phyloP scores from a whole-genome alignment of 2,888 invertebrate species.

The Junonia oenone region DNA sequence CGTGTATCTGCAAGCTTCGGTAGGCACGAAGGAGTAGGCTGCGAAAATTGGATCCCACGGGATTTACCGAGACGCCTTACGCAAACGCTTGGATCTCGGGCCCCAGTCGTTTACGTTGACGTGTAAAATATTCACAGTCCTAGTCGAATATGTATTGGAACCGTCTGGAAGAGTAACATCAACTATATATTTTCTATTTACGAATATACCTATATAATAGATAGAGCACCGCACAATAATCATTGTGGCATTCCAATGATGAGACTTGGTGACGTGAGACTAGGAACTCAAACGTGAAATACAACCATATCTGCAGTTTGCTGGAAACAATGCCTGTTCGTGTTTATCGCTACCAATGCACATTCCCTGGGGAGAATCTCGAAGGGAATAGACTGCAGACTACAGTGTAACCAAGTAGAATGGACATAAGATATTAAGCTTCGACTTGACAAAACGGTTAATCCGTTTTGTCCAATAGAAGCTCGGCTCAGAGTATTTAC shows the following conservation, averaged over 20 bases:
- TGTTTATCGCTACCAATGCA: background rate
- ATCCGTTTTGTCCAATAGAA: background rate
- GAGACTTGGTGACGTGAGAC: background rate
- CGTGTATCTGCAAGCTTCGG: constrained; percentile 50
- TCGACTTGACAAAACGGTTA: background rate
- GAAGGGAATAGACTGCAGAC: constrained; percentile 8
- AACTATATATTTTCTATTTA: constrained; percentile 21
- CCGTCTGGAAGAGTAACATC: constrained; percentile 22
- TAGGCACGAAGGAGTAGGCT: constrained; percentile 55
- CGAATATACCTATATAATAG: constrained; percentile 2
- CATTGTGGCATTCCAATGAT: background rate
- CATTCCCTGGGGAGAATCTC: constrained; percentile 3
- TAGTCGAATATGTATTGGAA: constrained; percentile 40
- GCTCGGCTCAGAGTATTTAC: background rate
- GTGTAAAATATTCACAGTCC: constrained; percentile 59
- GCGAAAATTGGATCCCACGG: constrained; percentile 67
- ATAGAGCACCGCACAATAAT: background rate
- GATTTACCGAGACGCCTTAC: constrained; percentile 59
- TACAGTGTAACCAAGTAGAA: constrained; percentile 9
- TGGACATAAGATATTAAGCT: constrained; percentile 4
- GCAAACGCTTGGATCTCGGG: constrained; percentile 43
- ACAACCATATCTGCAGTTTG: background rate
- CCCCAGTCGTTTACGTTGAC: constrained; percentile 46
- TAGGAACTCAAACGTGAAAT: background rate
- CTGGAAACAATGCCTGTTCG: constrained; percentile 1